These are phyloP conservation scores for Himantopus leucocephalus DNA, from an alignment of 2,113 vertebrate genomes.

Conservation along the genomic window DNA sequence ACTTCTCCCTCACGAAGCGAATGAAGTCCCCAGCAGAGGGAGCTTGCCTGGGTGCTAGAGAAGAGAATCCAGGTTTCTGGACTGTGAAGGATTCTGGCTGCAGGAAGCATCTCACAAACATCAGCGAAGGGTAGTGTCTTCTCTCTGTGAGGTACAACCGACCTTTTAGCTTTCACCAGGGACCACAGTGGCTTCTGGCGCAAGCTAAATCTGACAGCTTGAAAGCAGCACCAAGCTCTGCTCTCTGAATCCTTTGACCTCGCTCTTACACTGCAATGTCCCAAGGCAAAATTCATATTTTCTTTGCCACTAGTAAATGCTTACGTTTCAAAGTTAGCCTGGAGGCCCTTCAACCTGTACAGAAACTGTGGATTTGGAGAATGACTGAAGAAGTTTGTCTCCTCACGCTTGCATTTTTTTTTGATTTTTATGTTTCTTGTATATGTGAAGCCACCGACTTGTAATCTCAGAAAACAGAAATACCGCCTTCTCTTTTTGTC, in stretches of 20 bases:
- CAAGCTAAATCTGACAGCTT: not conserved
- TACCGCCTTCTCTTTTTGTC: not conserved
- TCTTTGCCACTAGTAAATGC: not conserved
- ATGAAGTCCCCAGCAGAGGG: not conserved
- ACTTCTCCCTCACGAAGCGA: fast-evolving
- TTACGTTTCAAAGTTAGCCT: not conserved
- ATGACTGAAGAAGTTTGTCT: not conserved
- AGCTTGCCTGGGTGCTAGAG: not conserved
- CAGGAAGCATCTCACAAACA: not conserved
- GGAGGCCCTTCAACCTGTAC: not conserved
- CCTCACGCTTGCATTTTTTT: not conserved
- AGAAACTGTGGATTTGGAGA: not conserved
- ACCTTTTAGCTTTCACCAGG: not conserved
- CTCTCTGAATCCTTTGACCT: not conserved
- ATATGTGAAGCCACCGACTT: not conserved
- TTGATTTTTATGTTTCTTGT: not conserved
- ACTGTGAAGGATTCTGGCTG: not conserved
- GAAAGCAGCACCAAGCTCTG: not conserved
- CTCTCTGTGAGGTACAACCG: not conserved
- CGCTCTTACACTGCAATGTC: not conserved
- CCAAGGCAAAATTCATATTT: not conserved
- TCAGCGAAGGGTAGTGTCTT: not conserved
- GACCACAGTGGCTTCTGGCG: not conserved
- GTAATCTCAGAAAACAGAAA: not conserved
- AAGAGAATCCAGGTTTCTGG: not conserved